phyloP scores from a whole-genome alignment of 2,113 vertebrate genomes.

The Theristicus caerulescens region DNA sequence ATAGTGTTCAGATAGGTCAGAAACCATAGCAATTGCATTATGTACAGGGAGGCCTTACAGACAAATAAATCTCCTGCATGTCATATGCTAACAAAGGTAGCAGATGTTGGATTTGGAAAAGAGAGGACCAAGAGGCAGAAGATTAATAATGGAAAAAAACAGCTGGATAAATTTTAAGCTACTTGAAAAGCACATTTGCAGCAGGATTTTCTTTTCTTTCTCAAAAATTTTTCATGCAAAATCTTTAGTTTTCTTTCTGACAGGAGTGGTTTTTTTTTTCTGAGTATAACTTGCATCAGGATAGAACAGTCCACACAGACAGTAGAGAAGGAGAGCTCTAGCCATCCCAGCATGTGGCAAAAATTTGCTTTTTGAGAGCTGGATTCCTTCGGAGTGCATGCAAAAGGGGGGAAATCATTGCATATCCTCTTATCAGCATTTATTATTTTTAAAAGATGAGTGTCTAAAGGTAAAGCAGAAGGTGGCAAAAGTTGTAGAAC shows the following conservation, averaged over 20 bases:
- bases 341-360: not conserved
- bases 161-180: not conserved
- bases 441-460: not conserved
- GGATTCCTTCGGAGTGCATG: not conserved
- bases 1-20: not conserved
- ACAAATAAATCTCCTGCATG: not conserved
- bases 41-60: not conserved
- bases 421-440: not conserved
- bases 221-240: not conserved
- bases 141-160: not conserved
- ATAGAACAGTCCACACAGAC: not conserved
- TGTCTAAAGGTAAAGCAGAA: not conserved
- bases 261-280: not conserved
- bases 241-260: not conserved
- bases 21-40: not conserved
- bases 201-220: not conserved
- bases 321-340: not conserved
- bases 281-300: not conserved
- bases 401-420: not conserved
- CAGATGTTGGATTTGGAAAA: slow-evolving; percentile 28
- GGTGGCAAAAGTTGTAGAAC: not conserved
- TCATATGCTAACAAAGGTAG: not conserved
- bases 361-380: not conserved
- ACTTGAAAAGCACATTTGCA: not conserved
- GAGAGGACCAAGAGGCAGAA: not conserved